These are phyloP conservation scores for Zaprionus ornatus DNA, from an alignment of 1,140 invertebrate genomes.

Conservation along the genomic window DNA sequence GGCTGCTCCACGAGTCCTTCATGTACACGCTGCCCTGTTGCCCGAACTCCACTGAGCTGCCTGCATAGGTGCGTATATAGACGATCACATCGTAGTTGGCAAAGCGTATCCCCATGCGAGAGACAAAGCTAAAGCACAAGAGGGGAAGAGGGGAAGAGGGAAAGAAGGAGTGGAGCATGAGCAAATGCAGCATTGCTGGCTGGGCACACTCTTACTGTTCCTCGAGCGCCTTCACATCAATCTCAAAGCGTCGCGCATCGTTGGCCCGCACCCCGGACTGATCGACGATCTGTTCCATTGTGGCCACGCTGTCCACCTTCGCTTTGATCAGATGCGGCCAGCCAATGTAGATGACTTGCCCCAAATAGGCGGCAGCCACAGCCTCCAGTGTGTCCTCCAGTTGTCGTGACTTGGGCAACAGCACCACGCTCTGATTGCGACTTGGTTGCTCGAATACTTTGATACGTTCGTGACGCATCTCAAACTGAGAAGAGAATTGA, in stretches of 20 bases:
- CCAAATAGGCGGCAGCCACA: conserved; percentile 88
- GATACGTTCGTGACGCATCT: conserved; percentile 88
- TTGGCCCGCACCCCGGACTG: conserved; percentile 40
- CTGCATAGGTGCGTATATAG: conserved; percentile 89
- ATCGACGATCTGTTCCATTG: conserved; percentile 42
- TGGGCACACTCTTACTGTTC: conserved; percentile 74
- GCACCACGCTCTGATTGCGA: conserved; percentile 92
- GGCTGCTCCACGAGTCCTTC: conserved; percentile 56
- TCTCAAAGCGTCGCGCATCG: conserved; percentile 59
- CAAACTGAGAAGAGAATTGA: conserved; percentile 82
- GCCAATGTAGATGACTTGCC: conserved; percentile 90
- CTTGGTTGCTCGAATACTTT: conserved; percentile 95
- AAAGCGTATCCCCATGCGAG: conserved; percentile 89
- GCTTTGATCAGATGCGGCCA: conserved; percentile 96
- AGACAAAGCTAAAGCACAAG: conserved; percentile 87
- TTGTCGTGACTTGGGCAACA: conserved; percentile 85
- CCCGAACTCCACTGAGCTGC: conserved; percentile 86
- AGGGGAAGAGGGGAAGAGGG: conserved; percentile 61
- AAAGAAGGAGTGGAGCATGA: not conserved
- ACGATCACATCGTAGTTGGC: conserved; percentile 89
- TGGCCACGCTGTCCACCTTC: conserved; percentile 79
- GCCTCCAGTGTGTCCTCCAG: conserved; percentile 82
- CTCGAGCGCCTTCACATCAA: conserved; percentile 57
- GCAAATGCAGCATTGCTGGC: not conserved
- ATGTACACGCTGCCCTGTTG: conserved; percentile 80